phyloP scores from a whole-genome alignment of 1,140 invertebrate genomes.

The Platyscapa corneri region DNA sequence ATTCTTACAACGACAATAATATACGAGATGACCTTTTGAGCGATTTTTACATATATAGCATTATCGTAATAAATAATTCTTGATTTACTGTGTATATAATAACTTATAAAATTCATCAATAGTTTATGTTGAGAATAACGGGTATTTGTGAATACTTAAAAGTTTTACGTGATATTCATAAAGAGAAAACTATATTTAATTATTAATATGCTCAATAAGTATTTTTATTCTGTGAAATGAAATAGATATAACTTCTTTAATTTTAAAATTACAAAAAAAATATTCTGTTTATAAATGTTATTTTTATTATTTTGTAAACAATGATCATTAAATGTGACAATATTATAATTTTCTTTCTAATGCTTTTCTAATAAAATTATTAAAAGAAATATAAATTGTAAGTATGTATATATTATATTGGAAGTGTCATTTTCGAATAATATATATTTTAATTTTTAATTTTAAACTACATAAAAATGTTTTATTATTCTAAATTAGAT shows the following conservation, averaged over 20 bases:
- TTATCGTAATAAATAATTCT: neutral
- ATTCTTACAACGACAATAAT: neutral
- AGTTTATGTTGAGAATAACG: conserved; percentile 2
- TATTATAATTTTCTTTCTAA: neutral
- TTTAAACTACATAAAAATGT: no score
- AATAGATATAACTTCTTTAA: no score
- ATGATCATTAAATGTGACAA: neutral
- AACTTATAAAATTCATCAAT: neutral
- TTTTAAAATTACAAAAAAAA: neutral
- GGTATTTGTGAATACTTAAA: neutral
- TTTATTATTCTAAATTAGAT: no score
- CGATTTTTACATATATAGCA: neutral
- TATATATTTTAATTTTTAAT: no score
- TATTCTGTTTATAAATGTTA: neutral
- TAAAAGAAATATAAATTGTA: no score
- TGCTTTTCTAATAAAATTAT: neutral
- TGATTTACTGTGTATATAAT: neutral
- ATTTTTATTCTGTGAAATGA: neutral
- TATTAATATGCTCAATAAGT: neutral
- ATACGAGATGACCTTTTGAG: neutral
- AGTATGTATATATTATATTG: no score
- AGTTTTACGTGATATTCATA: neutral
- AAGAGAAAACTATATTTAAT: neutral
- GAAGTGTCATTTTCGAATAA: no score
- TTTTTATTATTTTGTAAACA: no score